Conservation (phyloP, 53 echinoderm and acorn worm species). For the Actinopyga echinites region DNA sequence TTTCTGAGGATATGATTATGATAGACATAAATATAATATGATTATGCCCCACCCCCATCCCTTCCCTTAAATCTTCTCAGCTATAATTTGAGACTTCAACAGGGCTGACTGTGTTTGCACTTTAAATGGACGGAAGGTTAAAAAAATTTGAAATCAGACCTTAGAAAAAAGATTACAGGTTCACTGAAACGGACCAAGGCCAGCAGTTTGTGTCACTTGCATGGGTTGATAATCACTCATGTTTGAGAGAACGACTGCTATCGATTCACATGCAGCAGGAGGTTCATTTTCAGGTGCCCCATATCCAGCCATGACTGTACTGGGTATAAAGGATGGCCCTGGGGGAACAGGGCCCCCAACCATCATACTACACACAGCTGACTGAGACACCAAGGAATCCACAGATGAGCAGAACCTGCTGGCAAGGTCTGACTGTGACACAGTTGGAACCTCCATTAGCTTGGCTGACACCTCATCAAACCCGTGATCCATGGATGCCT, state of each 20-base stretch:
- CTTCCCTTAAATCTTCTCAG: no score
- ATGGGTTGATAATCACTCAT: constrained; percentile 24
- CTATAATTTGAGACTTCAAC: no score
- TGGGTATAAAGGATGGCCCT: constrained; percentile 11
- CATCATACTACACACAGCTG: constrained; percentile 9
- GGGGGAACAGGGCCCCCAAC: neutral
- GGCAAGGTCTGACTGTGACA: constrained; percentile 7
- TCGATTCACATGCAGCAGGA: neutral
- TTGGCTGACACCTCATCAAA: neutral
- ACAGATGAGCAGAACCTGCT: constrained; percentile 8
- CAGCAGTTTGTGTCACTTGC: constrained; percentile 12
- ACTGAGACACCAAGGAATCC: neutral
- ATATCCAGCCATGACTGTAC: neutral
- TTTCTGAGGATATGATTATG: no score
- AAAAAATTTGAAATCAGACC: no score
- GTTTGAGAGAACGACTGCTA: neutral
- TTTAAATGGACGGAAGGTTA: no score
- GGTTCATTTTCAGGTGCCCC: neutral
- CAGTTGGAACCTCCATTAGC: neutral
- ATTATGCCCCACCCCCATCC: no score
- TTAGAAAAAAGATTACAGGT: neutral
- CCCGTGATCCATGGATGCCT: neutral
- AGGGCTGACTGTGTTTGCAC: no score
- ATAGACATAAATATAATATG: no score
- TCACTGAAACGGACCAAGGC: constrained; percentile 1